Evolutionary conservation across 2,113 vertebrate species (phyloP).

Genomic region (Athene noctua): DNA sequence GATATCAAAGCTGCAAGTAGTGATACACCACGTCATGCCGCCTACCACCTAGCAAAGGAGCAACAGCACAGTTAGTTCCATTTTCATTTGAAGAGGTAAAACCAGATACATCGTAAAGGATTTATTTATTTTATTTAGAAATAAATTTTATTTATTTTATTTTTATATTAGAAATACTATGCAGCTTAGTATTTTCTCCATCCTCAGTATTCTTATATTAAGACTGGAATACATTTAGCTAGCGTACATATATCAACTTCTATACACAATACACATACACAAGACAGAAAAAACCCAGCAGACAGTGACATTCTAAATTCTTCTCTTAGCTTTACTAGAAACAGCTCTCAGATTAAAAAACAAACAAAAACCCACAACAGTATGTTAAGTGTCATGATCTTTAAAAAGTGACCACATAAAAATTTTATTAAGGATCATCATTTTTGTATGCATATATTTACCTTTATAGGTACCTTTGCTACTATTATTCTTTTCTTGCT

Average conservation of each 20-base stretch:
- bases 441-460: not conserved
- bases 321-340: not conserved
- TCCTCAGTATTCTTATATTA: not conserved
- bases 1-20: conserved; percentile 94
- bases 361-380: not conserved
- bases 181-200: not conserved
- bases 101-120: not conserved
- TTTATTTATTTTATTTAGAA: not conserved
- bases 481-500: not conserved
- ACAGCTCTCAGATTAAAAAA: not conserved
- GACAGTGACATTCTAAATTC: not conserved
- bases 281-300: not conserved
- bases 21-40: conserved; percentile 99
- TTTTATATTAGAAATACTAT: not conserved
- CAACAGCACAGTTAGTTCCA: not conserved
- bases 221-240: not conserved
- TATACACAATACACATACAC: not conserved
- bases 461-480: not conserved
- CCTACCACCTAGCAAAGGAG: conserved; percentile 87
- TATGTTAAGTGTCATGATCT: not conserved
- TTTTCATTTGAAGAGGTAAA: not conserved
- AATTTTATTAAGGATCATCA: not conserved
- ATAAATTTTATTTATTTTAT: not conserved
- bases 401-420: not conserved
- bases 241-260: not conserved